Percentiles rank a stretch among this genome's conserved stretches.
These are phyloP conservation scores for Helicoverpa assulta DNA, from an alignment of 2,888 invertebrate genomes.

Conservation along the genomic window DNA sequence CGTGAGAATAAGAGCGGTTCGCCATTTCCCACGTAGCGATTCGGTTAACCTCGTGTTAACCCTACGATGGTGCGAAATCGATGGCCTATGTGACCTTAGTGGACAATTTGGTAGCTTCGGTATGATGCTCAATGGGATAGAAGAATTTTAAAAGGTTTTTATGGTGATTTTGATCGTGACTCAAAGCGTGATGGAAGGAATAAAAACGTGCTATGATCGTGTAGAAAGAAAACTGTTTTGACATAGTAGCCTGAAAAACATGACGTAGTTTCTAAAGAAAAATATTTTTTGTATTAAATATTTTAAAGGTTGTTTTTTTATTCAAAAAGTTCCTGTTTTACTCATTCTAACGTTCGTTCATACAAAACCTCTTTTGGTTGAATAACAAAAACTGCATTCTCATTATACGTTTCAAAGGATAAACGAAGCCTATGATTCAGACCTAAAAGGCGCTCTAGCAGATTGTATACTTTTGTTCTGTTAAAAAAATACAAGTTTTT, in stretches of 20 bases:
- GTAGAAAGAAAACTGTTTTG: too few species aligned
- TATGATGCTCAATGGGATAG: conserved; percentile 28
- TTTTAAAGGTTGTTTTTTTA: conserved; percentile 5
- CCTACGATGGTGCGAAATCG: conserved; percentile 77
- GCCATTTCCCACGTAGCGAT: conserved; percentile 78
- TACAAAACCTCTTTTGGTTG: conserved; percentile 24
- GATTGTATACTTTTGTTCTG: conserved; percentile 76
- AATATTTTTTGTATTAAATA: not conserved
- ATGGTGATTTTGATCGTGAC: conserved; percentile 27
- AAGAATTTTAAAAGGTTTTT: conserved; percentile 46
- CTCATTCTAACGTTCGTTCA: conserved; percentile 18
- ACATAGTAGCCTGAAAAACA: not conserved
- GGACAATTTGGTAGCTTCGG: conserved; percentile 64
- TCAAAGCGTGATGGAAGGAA: not conserved
- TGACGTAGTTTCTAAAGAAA: not conserved
- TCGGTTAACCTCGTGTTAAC: conserved; percentile 80
- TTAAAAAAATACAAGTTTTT: conserved; percentile 71
- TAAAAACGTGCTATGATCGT: not conserved
- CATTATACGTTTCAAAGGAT: conserved; percentile 57
- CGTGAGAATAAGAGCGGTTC: conserved; percentile 78
- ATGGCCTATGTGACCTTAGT: conserved; percentile 60
- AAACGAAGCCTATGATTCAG: conserved; percentile 50
- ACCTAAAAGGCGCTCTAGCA: conserved; percentile 58
- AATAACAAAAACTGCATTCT: conserved; percentile 52
- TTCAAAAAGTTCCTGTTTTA: conserved; percentile 14